Percentiles rank a stretch among this genome's conserved stretches.
Evolutionary conservation across 2,888 invertebrate species (phyloP).

Genomic region (Drosophila fungiperda): DNA sequence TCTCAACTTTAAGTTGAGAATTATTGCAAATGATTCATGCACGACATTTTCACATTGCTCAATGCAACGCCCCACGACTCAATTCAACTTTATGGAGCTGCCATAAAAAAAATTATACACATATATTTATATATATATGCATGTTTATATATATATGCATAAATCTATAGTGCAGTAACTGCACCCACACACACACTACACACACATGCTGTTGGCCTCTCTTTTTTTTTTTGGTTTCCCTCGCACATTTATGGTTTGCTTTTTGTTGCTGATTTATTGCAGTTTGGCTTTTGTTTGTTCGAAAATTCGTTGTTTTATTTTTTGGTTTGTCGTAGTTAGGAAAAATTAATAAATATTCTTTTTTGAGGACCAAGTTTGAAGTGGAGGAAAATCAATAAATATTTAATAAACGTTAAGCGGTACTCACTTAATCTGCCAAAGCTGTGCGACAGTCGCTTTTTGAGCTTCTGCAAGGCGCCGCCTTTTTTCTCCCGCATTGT

Average conservation of each 20-base stretch:
- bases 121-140: constrained; percentile 12
- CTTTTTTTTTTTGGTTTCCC: constrained; percentile 21
- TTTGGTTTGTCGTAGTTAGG: too few species aligned
- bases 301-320: constrained; percentile 6
- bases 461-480: constrained; percentile 96
- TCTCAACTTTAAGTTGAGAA: constrained; percentile 21
- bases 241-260: constrained; percentile 52
- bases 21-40: constrained; percentile 48
- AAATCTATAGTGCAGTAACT: constrained; percentile 38
- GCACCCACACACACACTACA: constrained; percentile 44
- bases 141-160: constrained; percentile 12
- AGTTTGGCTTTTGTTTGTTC: constrained; percentile 45
- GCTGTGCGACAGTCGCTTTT: constrained; percentile 97
- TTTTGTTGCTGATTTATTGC: constrained; percentile 54
- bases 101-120: constrained; percentile 1
- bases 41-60: constrained; percentile 57
- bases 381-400: constrained; percentile 13
- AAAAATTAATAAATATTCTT: constrained; percentile 12
- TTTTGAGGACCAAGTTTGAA: constrained; percentile 25
- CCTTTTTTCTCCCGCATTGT: constrained; percentile 97
- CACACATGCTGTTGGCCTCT: constrained; percentile 32
- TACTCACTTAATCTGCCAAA: constrained; percentile 98
- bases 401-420: constrained; percentile 14
- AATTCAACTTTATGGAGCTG: constrained; percentile 33
- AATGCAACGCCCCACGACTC: constrained; percentile 39